Conservation (phyloP, 2,797 vertebrate genomes). For the Sylvilagus floridanus region DNA sequence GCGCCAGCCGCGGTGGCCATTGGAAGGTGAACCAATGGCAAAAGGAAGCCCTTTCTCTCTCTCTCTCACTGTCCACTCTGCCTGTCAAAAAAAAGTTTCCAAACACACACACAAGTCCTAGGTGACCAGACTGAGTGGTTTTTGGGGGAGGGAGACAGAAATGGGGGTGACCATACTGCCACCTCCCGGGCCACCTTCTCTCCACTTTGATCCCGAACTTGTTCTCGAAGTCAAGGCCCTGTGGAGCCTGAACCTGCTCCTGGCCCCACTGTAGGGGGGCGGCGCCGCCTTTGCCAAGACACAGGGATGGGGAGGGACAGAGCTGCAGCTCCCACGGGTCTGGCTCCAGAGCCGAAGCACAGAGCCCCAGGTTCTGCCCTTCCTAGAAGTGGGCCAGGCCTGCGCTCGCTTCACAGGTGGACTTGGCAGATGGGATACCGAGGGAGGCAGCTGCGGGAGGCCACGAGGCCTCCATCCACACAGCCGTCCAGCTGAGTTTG, state of each 20-base stretch:
- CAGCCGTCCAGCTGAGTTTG: background rate
- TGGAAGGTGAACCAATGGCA: too few relatives aligned
- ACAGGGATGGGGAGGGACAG: background rate
- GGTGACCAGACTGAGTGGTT: conserved; percentile 71
- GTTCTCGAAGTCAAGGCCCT: background rate
- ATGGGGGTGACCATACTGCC: background rate
- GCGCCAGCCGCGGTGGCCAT: too few relatives aligned
- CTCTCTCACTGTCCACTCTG: too few relatives aligned
- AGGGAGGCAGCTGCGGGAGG: background rate
- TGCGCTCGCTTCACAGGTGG: background rate
- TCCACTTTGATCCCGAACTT: background rate
- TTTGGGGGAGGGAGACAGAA: conserved; percentile 62
- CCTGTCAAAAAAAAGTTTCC: too few relatives aligned
- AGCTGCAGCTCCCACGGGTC: background rate
- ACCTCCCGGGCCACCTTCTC: background rate
- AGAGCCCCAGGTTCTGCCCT: background rate
- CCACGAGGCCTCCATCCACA: background rate
- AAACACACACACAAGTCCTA: conserved; percentile 56
- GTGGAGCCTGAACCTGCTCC: too few relatives aligned
- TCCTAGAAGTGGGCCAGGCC: background rate
- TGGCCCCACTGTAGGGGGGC: too few relatives aligned
- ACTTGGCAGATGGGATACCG: background rate
- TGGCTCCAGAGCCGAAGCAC: background rate
- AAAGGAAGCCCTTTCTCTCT: too few relatives aligned
- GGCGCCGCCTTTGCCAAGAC: background rate